Conservation (phyloP, 2,888 invertebrate species). For the Hyposoter dolosus region DNA sequence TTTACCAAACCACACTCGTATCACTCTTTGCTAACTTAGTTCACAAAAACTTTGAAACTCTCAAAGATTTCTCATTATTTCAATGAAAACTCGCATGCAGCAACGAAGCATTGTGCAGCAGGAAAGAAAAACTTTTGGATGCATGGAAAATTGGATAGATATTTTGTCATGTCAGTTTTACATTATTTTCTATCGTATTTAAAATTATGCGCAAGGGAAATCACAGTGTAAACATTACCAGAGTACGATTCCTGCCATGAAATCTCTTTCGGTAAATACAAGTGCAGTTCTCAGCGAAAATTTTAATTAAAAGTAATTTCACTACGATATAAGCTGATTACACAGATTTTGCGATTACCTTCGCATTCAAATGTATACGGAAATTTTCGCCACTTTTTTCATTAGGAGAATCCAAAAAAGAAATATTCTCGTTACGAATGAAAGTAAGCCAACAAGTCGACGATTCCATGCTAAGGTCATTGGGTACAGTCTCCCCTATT, state of each 20-base stretch:
- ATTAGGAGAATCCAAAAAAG: background rate
- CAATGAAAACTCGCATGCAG: background rate
- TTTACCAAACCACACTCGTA: background rate
- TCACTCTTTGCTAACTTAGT: constrained; percentile 3
- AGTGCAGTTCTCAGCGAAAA: constrained; percentile 1
- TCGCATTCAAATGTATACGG: constrained; percentile 2
- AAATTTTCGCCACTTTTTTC: background rate
- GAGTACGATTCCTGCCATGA: background rate
- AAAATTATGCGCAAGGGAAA: constrained; percentile 1
- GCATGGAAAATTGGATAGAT: constrained; percentile 1
- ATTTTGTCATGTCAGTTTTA: constrained; percentile 9
- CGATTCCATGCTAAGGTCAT: background rate
- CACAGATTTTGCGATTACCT: constrained; percentile 10
- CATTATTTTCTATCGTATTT: background rate
- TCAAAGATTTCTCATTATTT: constrained; percentile 23
- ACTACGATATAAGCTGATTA: constrained; percentile 12
- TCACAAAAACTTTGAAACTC: background rate
- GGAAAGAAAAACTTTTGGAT: constrained; percentile 15
- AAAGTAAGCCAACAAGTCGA: background rate
- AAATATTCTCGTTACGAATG: background rate
- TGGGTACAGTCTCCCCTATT: no score
- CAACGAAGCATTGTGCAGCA: background rate
- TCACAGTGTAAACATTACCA: background rate
- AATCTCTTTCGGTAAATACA: constrained; percentile 7
- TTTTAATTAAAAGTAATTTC: constrained; percentile 36